Conservation (phyloP, 2,113 vertebrate species). For the Phycodurus eques region DNA sequence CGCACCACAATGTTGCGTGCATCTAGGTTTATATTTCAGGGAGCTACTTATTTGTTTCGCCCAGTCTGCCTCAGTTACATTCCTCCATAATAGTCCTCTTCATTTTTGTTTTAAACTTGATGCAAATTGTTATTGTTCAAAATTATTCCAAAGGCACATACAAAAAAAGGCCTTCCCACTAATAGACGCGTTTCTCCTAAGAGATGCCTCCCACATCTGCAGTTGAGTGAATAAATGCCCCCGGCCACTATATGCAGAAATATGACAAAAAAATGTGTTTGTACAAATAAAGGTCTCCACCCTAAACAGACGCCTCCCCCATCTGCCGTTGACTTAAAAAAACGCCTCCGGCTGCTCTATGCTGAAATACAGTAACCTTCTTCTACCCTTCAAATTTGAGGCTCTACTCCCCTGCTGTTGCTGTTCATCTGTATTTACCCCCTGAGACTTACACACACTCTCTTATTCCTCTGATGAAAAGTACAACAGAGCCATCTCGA, state of each 20-base stretch:
- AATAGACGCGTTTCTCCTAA: not conserved
- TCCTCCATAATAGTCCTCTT: too few species aligned
- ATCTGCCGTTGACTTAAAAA: not conserved
- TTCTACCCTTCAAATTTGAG: slow-evolving; percentile 15
- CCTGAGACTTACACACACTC: slow-evolving; percentile 51
- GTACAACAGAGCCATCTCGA: slow-evolving; percentile 56
- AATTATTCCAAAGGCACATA: not conserved
- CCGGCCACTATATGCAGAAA: not conserved
- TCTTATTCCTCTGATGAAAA: slow-evolving; percentile 44
- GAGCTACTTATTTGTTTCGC: too few species aligned
- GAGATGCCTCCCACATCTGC: not conserved
- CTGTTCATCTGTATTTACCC: slow-evolving; percentile 56
- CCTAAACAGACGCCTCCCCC: not conserved
- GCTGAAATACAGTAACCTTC: slow-evolving; percentile 5
- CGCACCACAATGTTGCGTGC: too few species aligned
- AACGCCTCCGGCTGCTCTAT: not conserved
- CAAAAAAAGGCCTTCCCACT: not conserved
- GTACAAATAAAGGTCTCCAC: not conserved
- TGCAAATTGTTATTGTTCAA: not conserved
- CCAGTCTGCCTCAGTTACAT: too few species aligned
- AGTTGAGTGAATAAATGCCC: not conserved
- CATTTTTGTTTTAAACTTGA: not conserved
- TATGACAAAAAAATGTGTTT: not conserved
- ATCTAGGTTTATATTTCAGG: too few species aligned
- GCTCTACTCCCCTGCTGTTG: slow-evolving; percentile 51